A percentile compares a stretch with the other conserved stretches of the same genome.
Evolutionary conservation across 1,140 invertebrate genomes (phyloP).

Genomic region (Campoletis sonorensis): DNA sequence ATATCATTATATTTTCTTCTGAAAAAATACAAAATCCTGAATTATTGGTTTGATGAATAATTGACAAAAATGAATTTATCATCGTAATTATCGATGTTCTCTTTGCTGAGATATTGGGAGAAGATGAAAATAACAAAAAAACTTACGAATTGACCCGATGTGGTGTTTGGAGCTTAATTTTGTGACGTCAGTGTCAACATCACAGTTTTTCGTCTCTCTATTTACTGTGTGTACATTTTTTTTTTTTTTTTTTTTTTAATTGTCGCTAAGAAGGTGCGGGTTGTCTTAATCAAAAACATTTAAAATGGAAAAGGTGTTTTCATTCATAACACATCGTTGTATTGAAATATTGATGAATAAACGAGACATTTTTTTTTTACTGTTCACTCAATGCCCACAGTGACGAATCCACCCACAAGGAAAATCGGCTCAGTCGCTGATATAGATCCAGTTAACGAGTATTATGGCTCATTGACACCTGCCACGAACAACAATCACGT

Average conservation of each 20-base stretch:
- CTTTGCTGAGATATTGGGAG: too few relatives aligned
- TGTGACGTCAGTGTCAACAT: too few relatives aligned
- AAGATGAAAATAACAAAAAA: too few relatives aligned
- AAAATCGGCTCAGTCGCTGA: slow-evolving; percentile 95
- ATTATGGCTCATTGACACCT: slow-evolving; percentile 86
- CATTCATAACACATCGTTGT: neutral
- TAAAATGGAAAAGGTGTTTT: neutral
- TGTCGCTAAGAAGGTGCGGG: neutral
- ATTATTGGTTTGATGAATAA: too few relatives aligned
- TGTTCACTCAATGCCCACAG: slow-evolving; percentile 65
- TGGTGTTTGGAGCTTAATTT: too few relatives aligned
- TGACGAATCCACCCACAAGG: slow-evolving; percentile 80
- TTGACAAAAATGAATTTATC: too few relatives aligned
- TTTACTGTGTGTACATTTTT: too few relatives aligned
- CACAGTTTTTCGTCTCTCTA: too few relatives aligned
- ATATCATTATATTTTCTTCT: too few relatives aligned
- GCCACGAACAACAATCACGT: slow-evolving; percentile 74
- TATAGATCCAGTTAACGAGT: slow-evolving; percentile 96
- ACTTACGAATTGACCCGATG: too few relatives aligned
- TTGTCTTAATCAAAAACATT: neutral
- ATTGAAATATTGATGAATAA: neutral
- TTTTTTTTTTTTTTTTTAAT: neutral
- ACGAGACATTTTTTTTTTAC: slow-evolving; percentile 30
- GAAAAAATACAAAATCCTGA: too few relatives aligned
- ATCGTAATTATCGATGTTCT: too few relatives aligned